Evolutionary conservation across 2,113 vertebrate genomes (phyloP).

Genomic region (Hirundichthys speculiger): DNA sequence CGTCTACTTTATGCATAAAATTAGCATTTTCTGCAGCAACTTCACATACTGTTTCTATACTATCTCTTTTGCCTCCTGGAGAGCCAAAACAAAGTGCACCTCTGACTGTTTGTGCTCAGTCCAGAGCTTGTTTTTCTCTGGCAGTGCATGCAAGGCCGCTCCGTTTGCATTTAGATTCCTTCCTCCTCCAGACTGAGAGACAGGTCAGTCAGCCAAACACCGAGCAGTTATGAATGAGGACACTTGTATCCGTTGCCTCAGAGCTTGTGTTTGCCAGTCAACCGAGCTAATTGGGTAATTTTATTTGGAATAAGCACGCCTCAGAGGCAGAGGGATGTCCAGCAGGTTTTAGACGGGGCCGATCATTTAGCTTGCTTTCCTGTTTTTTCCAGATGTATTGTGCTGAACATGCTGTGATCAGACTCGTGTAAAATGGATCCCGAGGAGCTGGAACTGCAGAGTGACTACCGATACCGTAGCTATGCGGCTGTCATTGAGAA

Average conservation of each 20-base stretch:
- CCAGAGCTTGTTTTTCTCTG: constrained; percentile 39
- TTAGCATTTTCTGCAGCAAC: too few relatives aligned
- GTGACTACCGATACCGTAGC: constrained; percentile 94
- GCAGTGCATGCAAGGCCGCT: background rate
- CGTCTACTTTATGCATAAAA: too few relatives aligned
- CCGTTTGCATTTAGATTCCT: constrained; percentile 24
- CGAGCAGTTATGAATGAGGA: constrained; percentile 48
- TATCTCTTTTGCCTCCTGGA: too few relatives aligned
- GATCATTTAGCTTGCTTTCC: background rate
- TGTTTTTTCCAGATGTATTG: constrained; percentile 21
- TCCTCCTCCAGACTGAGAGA: constrained; percentile 19
- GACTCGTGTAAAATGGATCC: constrained; percentile 88
- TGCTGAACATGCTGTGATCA: constrained; percentile 75
- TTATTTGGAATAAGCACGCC: constrained; percentile 39
- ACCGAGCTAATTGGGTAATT: constrained; percentile 55
- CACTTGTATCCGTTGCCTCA: constrained; percentile 40
- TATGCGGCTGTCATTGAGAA: constrained; percentile 94
- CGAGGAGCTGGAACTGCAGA: constrained; percentile 91
- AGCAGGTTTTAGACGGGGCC: constrained; percentile 19
- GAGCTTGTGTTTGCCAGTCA: constrained; percentile 9
- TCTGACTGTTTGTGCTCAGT: constrained; percentile 5
- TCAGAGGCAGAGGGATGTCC: constrained; percentile 21
- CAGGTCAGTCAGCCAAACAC: constrained; percentile 34
- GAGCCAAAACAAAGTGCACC: too few relatives aligned
- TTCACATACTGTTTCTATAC: too few relatives aligned